Evolutionary conservation across 2,797 vertebrate genomes (phyloP).

Genomic region (Danio aesculapii): DNA sequence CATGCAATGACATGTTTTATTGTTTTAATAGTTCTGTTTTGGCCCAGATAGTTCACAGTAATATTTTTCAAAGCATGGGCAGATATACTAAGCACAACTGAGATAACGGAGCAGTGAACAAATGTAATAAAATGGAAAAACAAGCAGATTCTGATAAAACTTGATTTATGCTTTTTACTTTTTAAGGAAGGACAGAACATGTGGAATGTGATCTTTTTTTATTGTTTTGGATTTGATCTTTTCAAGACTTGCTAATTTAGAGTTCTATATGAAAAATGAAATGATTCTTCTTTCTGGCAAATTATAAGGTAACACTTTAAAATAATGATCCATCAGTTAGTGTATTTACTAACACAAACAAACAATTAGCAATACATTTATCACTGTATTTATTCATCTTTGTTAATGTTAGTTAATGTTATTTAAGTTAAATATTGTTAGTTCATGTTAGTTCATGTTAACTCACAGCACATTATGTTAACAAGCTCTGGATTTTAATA

Average conservation of each 20-base stretch:
- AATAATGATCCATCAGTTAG: too few species aligned
- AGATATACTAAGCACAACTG: slow-evolving; percentile 25
- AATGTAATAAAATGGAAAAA: slow-evolving; percentile 28
- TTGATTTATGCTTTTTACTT: neutral
- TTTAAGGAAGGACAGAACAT: neutral
- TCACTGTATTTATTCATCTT: too few species aligned
- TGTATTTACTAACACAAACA: too few species aligned
- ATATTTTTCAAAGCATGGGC: slow-evolving; percentile 36
- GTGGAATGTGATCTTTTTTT: slow-evolving; percentile 2
- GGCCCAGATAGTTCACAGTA: slow-evolving; percentile 50
- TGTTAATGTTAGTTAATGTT: too few species aligned
- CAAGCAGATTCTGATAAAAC: slow-evolving; percentile 13
- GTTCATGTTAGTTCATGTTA: too few species aligned
- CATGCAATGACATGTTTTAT: slow-evolving; percentile 53
- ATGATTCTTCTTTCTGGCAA: neutral
- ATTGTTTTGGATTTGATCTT: neutral
- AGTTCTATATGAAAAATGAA: neutral
- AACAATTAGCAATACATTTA: too few species aligned
- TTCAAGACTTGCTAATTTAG: neutral
- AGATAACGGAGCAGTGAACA: slow-evolving; percentile 22
- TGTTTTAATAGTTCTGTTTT: slow-evolving; percentile 51
- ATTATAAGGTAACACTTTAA: neutral
- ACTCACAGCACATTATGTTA: too few species aligned
- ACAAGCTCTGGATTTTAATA: too few species aligned
- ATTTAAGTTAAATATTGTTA: too few species aligned